Conservation (phyloP, 2,113 vertebrate species). For the Xerus inauris region DNA sequence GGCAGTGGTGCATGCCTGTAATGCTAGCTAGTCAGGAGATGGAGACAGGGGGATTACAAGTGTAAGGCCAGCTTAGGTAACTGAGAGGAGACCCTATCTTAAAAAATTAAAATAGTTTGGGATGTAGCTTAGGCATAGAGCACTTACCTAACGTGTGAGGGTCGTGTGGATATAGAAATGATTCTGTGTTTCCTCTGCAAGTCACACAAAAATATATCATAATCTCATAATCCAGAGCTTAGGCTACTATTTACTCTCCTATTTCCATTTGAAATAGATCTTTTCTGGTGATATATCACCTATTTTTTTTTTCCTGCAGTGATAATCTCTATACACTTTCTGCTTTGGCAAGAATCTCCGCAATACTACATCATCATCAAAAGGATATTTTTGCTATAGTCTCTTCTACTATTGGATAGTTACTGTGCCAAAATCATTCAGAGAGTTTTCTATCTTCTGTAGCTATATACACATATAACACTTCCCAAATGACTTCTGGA, state of each 20-base stretch:
- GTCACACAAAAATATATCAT: not conserved
- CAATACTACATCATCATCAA: not conserved
- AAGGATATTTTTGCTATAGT: not conserved
- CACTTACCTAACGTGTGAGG: too few species aligned
- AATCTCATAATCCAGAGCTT: not conserved
- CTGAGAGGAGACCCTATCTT: too few species aligned
- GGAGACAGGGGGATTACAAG: too few species aligned
- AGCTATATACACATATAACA: not conserved
- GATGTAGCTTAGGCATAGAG: not conserved
- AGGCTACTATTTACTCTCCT: not conserved
- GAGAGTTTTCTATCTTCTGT: not conserved
- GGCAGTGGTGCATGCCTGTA: too few species aligned
- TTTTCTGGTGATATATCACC: not conserved
- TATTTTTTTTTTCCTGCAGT: not conserved
- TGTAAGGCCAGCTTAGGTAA: too few species aligned
- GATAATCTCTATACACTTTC: not conserved
- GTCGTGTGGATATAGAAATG: not conserved
- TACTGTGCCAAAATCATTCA: not conserved
- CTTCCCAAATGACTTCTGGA: not conserved
- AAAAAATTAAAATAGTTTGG: not conserved
- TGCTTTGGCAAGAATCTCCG: not conserved
- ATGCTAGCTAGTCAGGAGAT: too few species aligned
- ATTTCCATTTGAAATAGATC: not conserved
- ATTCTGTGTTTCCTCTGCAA: constrained; percentile 23
- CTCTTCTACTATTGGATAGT: not conserved